These are phyloP conservation scores for Rutpela maculata DNA, from an alignment of 2,888 invertebrate genomes.

Conservation along the genomic window DNA sequence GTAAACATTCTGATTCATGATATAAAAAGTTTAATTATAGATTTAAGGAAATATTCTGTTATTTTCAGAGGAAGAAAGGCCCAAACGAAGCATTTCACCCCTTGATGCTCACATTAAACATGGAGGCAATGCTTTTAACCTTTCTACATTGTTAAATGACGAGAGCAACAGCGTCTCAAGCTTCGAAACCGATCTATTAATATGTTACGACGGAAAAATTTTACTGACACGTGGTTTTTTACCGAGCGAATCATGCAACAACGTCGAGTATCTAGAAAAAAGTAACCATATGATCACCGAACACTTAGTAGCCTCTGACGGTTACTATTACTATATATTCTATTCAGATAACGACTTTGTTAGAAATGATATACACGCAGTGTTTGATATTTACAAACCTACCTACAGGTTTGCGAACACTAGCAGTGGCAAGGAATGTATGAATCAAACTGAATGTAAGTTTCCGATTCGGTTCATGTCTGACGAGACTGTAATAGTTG, in stretches of 20 bases:
- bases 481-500: constrained; percentile 88
- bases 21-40: too few relatives aligned
- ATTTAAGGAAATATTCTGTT: not conserved
- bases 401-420: constrained; percentile 86
- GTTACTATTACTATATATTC: constrained; percentile 93
- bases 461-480: constrained; percentile 84
- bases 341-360: constrained; percentile 90
- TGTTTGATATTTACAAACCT: constrained; percentile 90
- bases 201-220: constrained; percentile 86
- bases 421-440: constrained; percentile 81
- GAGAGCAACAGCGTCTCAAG: constrained; percentile 87
- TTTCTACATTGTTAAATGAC: constrained; percentile 74
- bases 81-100: constrained; percentile 57
- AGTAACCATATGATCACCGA: constrained; percentile 82
- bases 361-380: constrained; percentile 87
- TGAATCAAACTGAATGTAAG: constrained; percentile 86
- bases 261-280: constrained; percentile 82
- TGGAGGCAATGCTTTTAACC: constrained; percentile 83
- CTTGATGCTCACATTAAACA: constrained; percentile 86
- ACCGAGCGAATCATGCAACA: constrained; percentile 81
- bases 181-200: constrained; percentile 85
- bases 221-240: constrained; percentile 84
- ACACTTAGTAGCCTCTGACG: constrained; percentile 85
- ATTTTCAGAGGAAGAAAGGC: constrained; percentile 33
- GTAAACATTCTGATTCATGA: too few relatives aligned